These are phyloP conservation scores for Porites rus DNA, from an alignment of 92 coral and sea anemone genomes.

Conservation along the genomic window DNA sequence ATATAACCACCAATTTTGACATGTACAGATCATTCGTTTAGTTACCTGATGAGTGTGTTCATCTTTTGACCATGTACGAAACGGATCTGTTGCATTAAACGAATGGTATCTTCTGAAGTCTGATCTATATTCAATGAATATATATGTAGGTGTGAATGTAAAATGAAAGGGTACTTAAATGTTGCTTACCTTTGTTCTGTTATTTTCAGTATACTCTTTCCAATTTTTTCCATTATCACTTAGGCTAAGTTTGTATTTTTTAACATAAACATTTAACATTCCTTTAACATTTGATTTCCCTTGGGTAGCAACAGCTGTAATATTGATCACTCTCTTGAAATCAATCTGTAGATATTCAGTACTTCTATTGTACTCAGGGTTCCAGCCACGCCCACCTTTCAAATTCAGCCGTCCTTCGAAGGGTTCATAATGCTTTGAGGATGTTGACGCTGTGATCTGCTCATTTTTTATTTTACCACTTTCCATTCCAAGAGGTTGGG, in stretches of 20 bases:
- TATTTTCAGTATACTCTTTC: slow-evolving; percentile 33
- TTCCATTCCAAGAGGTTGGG: slow-evolving; percentile 77
- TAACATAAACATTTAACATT: slow-evolving; percentile 32
- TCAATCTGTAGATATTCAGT: slow-evolving; percentile 60
- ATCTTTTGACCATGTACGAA: too few relatives aligned
- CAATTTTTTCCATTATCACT: slow-evolving; percentile 55
- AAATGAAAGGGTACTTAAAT: background rate
- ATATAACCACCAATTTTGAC: too few relatives aligned
- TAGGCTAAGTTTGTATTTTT: slow-evolving; percentile 30
- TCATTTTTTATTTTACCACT: slow-evolving; percentile 61
- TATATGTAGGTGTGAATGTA: too few relatives aligned
- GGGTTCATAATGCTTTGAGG: slow-evolving; percentile 18
- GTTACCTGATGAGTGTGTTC: too few relatives aligned
- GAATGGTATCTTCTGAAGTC: too few relatives aligned
- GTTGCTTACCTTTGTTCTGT: slow-evolving; percentile 17
- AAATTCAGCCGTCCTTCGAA: slow-evolving; percentile 60
- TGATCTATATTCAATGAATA: too few relatives aligned
- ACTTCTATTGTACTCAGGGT: slow-evolving; percentile 6
- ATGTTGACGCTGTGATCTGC: slow-evolving; percentile 47
- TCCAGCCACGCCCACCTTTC: slow-evolving; percentile 61
- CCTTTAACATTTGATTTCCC: slow-evolving; percentile 34
- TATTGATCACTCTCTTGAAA: slow-evolving; percentile 46
- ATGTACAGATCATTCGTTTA: too few relatives aligned
- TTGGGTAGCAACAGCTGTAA: slow-evolving; percentile 74
- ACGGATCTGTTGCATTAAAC: too few relatives aligned